These are phyloP conservation scores for Marronus borbonicus DNA, from an alignment of 2,888 invertebrate genomes.

Conservation along the genomic window DNA sequence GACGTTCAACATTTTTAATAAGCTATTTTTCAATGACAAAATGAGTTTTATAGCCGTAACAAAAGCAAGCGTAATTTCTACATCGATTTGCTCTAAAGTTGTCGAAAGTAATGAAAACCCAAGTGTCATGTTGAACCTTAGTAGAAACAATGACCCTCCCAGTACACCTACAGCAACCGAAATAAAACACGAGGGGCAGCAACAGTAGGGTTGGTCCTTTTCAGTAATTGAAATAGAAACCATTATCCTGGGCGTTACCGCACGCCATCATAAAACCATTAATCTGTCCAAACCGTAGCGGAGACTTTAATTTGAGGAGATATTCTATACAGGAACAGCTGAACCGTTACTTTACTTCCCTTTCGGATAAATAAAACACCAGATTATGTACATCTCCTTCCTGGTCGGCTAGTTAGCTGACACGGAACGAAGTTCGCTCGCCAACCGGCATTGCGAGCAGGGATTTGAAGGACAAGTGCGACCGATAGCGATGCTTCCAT, in stretches of 20 bases:
- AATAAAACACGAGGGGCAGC: not conserved
- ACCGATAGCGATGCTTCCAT: not conserved
- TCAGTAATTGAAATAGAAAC: constrained; percentile 57
- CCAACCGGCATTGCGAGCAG: not conserved
- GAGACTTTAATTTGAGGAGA: constrained; percentile 56
- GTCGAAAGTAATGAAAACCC: not conserved
- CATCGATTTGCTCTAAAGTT: too few species aligned
- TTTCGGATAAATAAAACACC: constrained; percentile 44
- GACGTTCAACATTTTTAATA: too few species aligned
- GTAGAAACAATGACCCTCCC: too few species aligned
- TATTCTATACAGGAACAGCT: constrained; percentile 52
- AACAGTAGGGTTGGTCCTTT: constrained; percentile 49
- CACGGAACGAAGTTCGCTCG: not conserved
- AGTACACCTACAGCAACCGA: too few species aligned
- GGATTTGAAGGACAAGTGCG: constrained; percentile 11
- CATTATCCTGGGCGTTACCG: constrained; percentile 51
- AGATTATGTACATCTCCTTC: not conserved
- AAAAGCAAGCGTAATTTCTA: too few species aligned
- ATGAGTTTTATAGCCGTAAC: too few species aligned
- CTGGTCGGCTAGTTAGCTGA: not conserved
- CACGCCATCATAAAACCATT: constrained; percentile 57
- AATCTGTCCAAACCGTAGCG: constrained; percentile 54
- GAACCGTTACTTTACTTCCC: not conserved
- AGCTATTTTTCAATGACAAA: too few species aligned
- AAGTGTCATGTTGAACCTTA: constrained; percentile 1